Percentiles rank a stretch among this genome's conserved stretches.
Evolutionary conservation across 37 sponge, comb jelly and placozoan genomes (phyloP).

Genomic region (Haliclona indistincta): DNA sequence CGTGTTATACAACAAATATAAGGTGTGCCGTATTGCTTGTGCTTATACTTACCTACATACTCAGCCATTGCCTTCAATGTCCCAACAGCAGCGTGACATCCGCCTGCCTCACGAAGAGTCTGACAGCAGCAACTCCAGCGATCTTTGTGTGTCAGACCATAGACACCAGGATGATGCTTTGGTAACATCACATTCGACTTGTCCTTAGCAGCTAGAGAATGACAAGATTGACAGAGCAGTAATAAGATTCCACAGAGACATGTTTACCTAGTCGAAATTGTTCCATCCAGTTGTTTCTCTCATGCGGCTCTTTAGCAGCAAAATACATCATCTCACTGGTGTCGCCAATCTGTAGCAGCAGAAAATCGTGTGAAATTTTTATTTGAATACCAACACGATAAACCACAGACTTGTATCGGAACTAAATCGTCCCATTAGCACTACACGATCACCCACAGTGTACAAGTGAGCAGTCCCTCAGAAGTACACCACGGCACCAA

Average conservation of each 20-base stretch:
- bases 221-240: background rate
- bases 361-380: too few relatives aligned
- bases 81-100: conserved; percentile 27
- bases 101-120: conserved; percentile 26
- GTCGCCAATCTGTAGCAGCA: conserved; percentile 86
- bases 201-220: conserved; percentile 26
- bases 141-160: conserved; percentile 47
- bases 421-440: too few relatives aligned
- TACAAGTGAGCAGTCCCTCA: too few relatives aligned
- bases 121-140: conserved; percentile 80
- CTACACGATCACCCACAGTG: too few relatives aligned
- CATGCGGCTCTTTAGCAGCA: conserved; percentile 35
- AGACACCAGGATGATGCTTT: conserved; percentile 68
- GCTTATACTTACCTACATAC: too few relatives aligned
- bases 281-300: conserved; percentile 54
- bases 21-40: too few relatives aligned
- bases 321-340: conserved; percentile 67
- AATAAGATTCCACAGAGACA: background rate
- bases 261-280: conserved; percentile 54
- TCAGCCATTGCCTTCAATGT: background rate
- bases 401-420: background rate
- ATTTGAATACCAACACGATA: background rate
- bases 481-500: too few relatives aligned
- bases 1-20: background rate
- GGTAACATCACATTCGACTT: conserved; percentile 28